Percentiles rank a stretch among this genome's conserved stretches.
Conservation (phyloP, 2,113 vertebrate species). For the Furnarius figulus region DNA sequence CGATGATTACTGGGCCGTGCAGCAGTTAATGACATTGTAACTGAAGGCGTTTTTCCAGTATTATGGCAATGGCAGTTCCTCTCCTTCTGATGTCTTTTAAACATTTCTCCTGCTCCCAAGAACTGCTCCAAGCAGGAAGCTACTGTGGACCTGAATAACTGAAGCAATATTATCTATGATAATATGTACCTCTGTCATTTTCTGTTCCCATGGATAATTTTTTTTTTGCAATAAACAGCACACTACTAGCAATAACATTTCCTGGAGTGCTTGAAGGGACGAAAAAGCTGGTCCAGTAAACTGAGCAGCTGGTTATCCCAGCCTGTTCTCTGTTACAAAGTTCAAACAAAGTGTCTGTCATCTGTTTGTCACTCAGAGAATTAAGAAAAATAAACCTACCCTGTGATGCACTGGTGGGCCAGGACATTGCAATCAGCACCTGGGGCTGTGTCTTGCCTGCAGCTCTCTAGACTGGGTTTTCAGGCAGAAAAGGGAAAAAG, state of each 20-base stretch:
- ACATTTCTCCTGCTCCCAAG: constrained; percentile 14
- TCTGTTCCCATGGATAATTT: neutral
- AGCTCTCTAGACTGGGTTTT: neutral
- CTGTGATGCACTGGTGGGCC: neutral
- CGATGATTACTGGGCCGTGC: neutral
- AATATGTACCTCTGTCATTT: constrained; percentile 32
- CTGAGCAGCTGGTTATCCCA: neutral
- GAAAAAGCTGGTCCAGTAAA: neutral
- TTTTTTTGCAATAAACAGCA: constrained; percentile 20
- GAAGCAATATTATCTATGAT: constrained; percentile 65
- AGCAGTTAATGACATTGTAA: constrained; percentile 15
- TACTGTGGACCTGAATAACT: neutral
- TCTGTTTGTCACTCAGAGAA: constrained; percentile 19
- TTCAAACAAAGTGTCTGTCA: constrained; percentile 18
- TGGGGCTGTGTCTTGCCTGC: neutral
- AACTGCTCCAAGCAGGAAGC: constrained; percentile 14
- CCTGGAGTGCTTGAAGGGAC: constrained; percentile 49
- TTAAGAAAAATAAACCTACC: neutral
- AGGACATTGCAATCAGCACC: neutral
- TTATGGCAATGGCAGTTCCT: neutral
- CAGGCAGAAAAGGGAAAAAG: neutral
- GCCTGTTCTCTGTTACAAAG: neutral
- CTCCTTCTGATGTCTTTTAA: constrained; percentile 4
- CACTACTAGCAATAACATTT: constrained; percentile 57
- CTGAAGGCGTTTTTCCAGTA: neutral